Conservation (phyloP, 2,113 vertebrate genomes). For the Salminus brasiliensis region DNA sequence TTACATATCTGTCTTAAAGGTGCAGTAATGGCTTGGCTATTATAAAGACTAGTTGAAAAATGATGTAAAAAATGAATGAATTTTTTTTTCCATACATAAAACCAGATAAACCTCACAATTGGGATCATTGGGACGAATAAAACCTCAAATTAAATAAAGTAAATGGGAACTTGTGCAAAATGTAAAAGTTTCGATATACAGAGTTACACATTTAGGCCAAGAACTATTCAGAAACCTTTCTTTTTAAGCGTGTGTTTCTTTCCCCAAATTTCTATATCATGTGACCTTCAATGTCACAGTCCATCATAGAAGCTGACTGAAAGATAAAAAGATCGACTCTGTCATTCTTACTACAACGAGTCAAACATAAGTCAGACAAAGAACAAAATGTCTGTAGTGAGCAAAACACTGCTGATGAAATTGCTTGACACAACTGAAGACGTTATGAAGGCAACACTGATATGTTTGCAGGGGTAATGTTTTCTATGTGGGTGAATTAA, state of each 20-base stretch:
- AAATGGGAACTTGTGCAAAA: not conserved
- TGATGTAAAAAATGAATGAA: not conserved
- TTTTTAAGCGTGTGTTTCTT: not conserved
- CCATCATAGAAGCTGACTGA: not conserved
- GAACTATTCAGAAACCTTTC: not conserved
- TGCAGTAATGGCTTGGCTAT: too few species aligned
- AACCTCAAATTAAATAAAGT: too few species aligned
- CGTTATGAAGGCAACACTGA: constrained; percentile 43
- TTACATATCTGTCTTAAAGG: too few species aligned
- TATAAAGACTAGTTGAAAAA: not conserved
- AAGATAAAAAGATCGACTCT: constrained; percentile 11
- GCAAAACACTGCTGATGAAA: constrained; percentile 52
- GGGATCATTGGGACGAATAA: not conserved
- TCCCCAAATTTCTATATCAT: too few species aligned
- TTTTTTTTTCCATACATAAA: too few species aligned
- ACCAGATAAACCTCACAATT: too few species aligned
- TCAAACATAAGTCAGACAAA: constrained; percentile 42
- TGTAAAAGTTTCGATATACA: not conserved
- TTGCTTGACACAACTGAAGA: constrained; percentile 51
- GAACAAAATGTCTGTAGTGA: constrained; percentile 33
- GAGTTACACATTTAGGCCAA: not conserved
- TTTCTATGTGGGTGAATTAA: constrained; percentile 52
- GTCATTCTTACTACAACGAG: constrained; percentile 25
- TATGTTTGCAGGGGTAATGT: constrained; percentile 49
- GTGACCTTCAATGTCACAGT: not conserved